These are phyloP conservation scores for Loxodonta africana DNA, from an alignment of 2,113 vertebrate genomes.

Conservation along the genomic window DNA sequence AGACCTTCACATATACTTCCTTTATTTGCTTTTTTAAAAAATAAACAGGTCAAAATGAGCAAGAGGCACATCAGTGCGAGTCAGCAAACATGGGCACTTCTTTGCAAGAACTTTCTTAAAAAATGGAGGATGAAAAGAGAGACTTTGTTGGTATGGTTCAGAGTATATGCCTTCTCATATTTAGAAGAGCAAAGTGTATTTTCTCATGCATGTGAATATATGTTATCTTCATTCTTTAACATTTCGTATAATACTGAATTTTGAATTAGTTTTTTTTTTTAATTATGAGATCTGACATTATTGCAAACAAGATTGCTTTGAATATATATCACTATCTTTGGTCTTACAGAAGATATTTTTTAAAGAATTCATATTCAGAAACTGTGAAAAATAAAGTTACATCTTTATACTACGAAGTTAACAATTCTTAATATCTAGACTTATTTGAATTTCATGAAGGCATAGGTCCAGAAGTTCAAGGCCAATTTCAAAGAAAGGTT, in stretches of 20 bases:
- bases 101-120: slow-evolving; percentile 73
- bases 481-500: neutral
- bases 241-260: neutral
- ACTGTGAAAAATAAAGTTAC: neutral
- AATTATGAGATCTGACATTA: neutral
- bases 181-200: neutral
- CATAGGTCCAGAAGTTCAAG: neutral
- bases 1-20: neutral
- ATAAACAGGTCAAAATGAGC: slow-evolving; percentile 72
- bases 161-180: neutral
- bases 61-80: neutral
- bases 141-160: slow-evolving; percentile 50
- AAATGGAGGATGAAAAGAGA: slow-evolving; percentile 79
- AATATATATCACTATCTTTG: neutral
- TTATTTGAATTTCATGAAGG: slow-evolving; percentile 27
- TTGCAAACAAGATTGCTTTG: neutral
- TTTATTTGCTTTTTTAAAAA: slow-evolving; percentile 34
- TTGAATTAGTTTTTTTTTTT: neutral
- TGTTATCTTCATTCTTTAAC: neutral
- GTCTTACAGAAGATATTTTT: neutral
- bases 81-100: slow-evolving; percentile 69
- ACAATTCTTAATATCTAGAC: neutral
- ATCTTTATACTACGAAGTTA: neutral
- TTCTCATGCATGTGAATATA: neutral
- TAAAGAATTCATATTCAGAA: slow-evolving; percentile 34